Evolutionary conservation across 1,140 invertebrate species (phyloP), one percentile per base, ranked within the genome.

Genomic region (Eumaeus atala): DNA sequence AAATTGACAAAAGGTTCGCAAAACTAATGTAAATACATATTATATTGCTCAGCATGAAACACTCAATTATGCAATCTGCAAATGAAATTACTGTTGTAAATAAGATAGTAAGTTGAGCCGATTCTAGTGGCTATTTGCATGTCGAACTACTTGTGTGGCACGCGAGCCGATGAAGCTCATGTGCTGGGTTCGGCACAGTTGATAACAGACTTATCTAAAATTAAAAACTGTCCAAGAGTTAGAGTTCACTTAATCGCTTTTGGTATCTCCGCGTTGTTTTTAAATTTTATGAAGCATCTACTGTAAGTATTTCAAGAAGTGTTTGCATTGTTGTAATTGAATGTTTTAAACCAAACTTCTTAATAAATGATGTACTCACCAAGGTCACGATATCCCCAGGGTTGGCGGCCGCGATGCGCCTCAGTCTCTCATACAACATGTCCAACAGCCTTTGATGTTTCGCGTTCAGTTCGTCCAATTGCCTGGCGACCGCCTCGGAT

Each of bases 381-480:
- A 92, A 87, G 56, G 91, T 90, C 34, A 90, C 89, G 61, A 91
- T 91, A 76, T 91, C 90, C 48, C 89, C 90, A 1, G 89, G 89
- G 66, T 88, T 89, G 33, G 88, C 81, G 14, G 86, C 88, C 17
- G 90, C 89, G 60, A 92, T 90, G 54, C 91, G 89, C 56, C 87
- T 82, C 54, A 88, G 58, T 63, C 92, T 88, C 57, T 91, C 92
- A 64, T 94, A 92, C 40, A 96, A 78, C 69, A 92, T 84, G 69
- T 92, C 93, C 58, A 95, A 83, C 54, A 97, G 87, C 61, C 91
- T 89, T 67, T 94, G 92, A 77, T 95, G 96, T 69, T 93, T 92
- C 55, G 91, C 91, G 84, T 97, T 97, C 62, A 98, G 89, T 38
- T 90, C 91, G 74, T 98, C 97, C 73, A 99, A 88, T 66, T 98